A percentile compares a stretch with the other conserved stretches of the same genome.
phyloP scores from a whole-genome alignment of 2,888 invertebrate species.

The Amblyjoppa proteus region DNA sequence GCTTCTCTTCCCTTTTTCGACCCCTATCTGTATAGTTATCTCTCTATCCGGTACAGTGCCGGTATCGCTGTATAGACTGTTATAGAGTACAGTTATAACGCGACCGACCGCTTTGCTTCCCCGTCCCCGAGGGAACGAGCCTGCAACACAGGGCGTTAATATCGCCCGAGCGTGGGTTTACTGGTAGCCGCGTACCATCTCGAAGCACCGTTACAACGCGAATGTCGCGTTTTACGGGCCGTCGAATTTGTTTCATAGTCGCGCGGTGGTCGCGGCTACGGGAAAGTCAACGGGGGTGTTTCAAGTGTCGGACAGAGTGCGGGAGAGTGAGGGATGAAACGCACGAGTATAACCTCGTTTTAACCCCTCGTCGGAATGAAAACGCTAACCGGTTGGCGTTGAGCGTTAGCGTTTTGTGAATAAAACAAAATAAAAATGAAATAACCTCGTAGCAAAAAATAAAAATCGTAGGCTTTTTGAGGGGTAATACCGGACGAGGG shows the following conservation, averaged over 20 bases:
- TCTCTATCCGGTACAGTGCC: slow-evolving; percentile 8
- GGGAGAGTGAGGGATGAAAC: slow-evolving; percentile 29
- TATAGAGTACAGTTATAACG: slow-evolving; percentile 55
- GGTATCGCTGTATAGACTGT: slow-evolving; percentile 21
- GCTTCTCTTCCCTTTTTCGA: slow-evolving; percentile 25
- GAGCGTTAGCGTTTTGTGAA: slow-evolving; percentile 57
- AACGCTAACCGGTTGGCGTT: slow-evolving; percentile 61
- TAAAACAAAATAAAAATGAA: slow-evolving; percentile 44
- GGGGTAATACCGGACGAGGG: slow-evolving; percentile 16
- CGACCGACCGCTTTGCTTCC: slow-evolving; percentile 5
- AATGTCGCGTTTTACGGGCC: slow-evolving; percentile 69
- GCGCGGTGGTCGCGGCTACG: slow-evolving; percentile 55
- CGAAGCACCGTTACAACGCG: slow-evolving; percentile 68
- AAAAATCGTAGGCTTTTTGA: neutral
- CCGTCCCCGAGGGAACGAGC: slow-evolving; percentile 45
- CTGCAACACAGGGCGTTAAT: slow-evolving; percentile 44
- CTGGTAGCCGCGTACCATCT: slow-evolving; percentile 43
- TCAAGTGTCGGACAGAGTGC: slow-evolving; percentile 25
- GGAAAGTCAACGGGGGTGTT: slow-evolving; percentile 35
- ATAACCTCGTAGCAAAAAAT: neutral
- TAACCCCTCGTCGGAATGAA: slow-evolving; percentile 52
- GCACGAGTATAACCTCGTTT: slow-evolving; percentile 57
- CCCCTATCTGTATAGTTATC: slow-evolving; percentile 13
- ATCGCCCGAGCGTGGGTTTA: slow-evolving; percentile 24
- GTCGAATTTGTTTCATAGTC: slow-evolving; percentile 70